Evolutionary conservation across 2,888 invertebrate genomes (phyloP).

Genomic region (Ecdyonurus torrentis): DNA sequence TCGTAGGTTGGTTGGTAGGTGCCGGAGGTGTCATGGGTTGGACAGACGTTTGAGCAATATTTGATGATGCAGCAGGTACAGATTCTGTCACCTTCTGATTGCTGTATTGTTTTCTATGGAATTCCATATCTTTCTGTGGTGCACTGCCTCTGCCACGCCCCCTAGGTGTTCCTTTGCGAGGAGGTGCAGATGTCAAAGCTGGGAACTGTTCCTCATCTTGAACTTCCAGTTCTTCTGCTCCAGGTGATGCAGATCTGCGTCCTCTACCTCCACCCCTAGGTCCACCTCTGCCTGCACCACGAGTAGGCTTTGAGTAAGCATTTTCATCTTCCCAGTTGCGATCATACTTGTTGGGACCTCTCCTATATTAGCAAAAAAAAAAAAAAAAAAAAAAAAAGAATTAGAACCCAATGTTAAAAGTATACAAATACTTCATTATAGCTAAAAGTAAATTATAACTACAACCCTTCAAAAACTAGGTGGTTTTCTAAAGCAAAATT

Average conservation of each 20-base stretch:
- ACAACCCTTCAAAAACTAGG: no score
- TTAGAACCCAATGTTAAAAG: no score
- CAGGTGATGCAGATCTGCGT: background rate
- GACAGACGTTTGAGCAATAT: background rate
- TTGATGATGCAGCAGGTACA: constrained; percentile 18
- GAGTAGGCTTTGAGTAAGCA: constrained; percentile 51
- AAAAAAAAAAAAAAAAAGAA: no score
- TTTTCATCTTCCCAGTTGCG: constrained; percentile 88
- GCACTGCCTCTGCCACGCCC: background rate
- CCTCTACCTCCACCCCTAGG: constrained; percentile 17
- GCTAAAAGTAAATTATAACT: no score
- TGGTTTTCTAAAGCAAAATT: no score
- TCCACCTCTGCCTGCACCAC: constrained; percentile 18
- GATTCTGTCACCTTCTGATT: constrained; percentile 34
- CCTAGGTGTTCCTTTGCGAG: background rate
- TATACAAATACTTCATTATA: no score
- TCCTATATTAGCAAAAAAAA: constrained; percentile 30
- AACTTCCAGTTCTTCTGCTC: constrained; percentile 8
- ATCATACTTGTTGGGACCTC: constrained; percentile 82
- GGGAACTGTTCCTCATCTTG: constrained; percentile 18
- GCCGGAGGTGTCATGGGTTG: background rate
- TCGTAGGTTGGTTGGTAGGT: background rate
- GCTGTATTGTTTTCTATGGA: constrained; percentile 29
- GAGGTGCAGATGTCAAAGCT: constrained; percentile 16
- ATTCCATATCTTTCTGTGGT: constrained; percentile 11